Conservation (phyloP, 1,140 invertebrate species). For the Pseudomyrmex dendroicus region DNA sequence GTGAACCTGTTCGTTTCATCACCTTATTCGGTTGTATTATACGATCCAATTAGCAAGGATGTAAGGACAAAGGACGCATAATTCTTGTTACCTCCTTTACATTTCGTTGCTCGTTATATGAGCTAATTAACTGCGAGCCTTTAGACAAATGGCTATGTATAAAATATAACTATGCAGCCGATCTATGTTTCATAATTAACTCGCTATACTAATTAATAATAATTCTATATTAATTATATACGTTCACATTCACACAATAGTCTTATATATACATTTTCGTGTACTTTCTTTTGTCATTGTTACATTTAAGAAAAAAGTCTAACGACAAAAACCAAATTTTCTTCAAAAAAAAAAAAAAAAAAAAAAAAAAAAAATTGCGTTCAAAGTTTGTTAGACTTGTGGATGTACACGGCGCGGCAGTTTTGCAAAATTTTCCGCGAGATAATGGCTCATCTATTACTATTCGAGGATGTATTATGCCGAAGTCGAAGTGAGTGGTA, state of each 20-base stretch:
- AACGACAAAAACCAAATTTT: constrained; percentile 1
- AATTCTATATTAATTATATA: neutral
- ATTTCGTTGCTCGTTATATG: constrained; percentile 61
- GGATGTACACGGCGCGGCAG: constrained; percentile 20
- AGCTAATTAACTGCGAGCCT: constrained; percentile 65
- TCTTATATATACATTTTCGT: neutral
- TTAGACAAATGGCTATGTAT: constrained; percentile 39
- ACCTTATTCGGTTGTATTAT: constrained; percentile 68
- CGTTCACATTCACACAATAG: no score
- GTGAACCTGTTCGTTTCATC: constrained; percentile 70
- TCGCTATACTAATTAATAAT: constrained; percentile 12
- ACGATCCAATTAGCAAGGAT: constrained; percentile 68
- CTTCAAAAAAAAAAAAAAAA: neutral
- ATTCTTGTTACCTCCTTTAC: constrained; percentile 69
- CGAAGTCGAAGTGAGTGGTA: constrained; percentile 14
- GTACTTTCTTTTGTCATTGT: constrained; percentile 14
- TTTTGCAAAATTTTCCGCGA: constrained; percentile 49
- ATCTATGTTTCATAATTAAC: constrained; percentile 15
- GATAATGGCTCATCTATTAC: constrained; percentile 56
- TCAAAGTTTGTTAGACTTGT: neutral
- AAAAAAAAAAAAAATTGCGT: no score
- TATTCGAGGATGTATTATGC: constrained; percentile 40
- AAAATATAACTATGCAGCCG: constrained; percentile 9
- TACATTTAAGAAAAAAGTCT: neutral
- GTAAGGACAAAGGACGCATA: constrained; percentile 67